Evolutionary conservation across 2,888 invertebrate species (phyloP).

Genomic region (Steromphala cineraria): DNA sequence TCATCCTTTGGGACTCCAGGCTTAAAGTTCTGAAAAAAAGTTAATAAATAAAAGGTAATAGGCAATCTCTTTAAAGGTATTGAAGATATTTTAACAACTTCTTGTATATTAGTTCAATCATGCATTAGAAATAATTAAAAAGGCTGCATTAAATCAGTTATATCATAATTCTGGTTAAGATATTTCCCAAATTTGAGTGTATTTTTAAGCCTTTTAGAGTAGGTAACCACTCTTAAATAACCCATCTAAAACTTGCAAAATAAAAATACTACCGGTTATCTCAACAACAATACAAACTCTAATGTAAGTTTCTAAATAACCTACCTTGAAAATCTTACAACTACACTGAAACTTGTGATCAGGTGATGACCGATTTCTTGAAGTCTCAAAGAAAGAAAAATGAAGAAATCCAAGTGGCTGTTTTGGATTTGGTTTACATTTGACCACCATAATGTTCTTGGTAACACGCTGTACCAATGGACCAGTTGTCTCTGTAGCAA

Average conservation of each 20-base stretch:
- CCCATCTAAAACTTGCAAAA: too few species aligned
- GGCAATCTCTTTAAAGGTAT: too few species aligned
- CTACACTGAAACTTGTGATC: slow-evolving; percentile 80
- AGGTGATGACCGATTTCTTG: slow-evolving; percentile 61
- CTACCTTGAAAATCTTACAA: slow-evolving; percentile 79
- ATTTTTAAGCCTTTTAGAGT: too few species aligned
- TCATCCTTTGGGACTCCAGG: slow-evolving; percentile 56
- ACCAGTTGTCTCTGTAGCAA: slow-evolving; percentile 80
- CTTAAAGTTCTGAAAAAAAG: slow-evolving; percentile 40
- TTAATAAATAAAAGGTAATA: background rate
- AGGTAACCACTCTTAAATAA: too few species aligned
- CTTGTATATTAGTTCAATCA: too few species aligned
- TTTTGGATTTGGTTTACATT: slow-evolving; percentile 81
- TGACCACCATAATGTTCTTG: slow-evolving; percentile 83
- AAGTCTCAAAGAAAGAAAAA: slow-evolving; percentile 79
- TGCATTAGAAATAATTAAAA: too few species aligned
- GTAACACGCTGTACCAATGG: slow-evolving; percentile 84
- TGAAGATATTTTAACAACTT: too few species aligned
- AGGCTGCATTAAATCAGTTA: too few species aligned
- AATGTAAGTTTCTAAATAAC: background rate
- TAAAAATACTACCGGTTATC: too few species aligned
- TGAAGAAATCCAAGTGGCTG: slow-evolving; percentile 84
- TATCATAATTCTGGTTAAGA: too few species aligned
- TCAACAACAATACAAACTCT: too few species aligned
- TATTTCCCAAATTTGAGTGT: too few species aligned